These are phyloP conservation scores for Rhizoglyphus robini DNA, from an alignment of 1,140 invertebrate species.

Conservation along the genomic window DNA sequence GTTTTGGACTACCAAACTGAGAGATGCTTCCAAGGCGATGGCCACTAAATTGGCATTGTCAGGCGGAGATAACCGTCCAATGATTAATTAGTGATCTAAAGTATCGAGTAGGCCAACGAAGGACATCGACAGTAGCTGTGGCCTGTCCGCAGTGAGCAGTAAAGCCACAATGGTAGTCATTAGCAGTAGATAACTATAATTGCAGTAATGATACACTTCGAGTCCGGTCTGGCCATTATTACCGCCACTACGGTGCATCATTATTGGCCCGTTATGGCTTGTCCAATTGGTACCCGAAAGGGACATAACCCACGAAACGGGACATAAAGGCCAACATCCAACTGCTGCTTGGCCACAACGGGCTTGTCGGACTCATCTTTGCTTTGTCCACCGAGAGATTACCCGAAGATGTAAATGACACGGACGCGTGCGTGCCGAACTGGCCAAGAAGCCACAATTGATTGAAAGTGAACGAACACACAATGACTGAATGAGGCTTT, in stretches of 20 bases:
- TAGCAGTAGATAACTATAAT: constrained; percentile 19
- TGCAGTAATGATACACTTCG: constrained; percentile 18
- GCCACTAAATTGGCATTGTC: too few relatives aligned
- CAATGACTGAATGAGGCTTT: too few relatives aligned
- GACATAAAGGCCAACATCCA: too few relatives aligned
- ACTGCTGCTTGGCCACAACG: too few relatives aligned
- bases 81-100: constrained; percentile 9
- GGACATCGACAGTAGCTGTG: background rate
- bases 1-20: too few relatives aligned
- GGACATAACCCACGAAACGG: background rate
- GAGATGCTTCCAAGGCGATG: too few relatives aligned
- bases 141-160: too few relatives aligned
- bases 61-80: too few relatives aligned
- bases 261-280: constrained; percentile 12
- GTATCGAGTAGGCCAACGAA: background rate
- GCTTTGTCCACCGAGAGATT: constrained; percentile 4
- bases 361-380: background rate
- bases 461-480: background rate
- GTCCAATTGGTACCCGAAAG: background rate
- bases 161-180: constrained; percentile 18
- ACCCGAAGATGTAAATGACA: constrained; percentile 3
- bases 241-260: background rate
- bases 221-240: background rate
- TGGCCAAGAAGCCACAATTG: background rate
- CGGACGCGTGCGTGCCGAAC: background rate